Conservation (phyloP, 2,113 vertebrate species). For the Proteles cristata region DNA sequence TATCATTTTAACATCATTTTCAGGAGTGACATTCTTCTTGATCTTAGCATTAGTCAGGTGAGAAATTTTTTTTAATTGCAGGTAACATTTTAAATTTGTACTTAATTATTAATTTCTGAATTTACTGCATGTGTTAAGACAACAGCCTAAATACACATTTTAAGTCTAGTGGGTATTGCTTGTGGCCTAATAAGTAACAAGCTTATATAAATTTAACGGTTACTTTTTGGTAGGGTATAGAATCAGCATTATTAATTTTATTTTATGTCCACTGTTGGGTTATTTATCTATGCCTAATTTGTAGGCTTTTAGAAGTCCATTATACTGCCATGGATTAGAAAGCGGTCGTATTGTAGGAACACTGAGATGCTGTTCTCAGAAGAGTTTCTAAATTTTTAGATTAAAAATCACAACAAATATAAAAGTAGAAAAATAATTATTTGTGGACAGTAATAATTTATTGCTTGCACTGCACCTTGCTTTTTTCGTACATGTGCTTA, state of each 20-base stretch:
- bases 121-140: not conserved
- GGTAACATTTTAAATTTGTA: not conserved
- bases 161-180: not conserved
- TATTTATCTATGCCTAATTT: slow-evolving; percentile 24
- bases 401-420: not conserved
- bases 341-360: not conserved
- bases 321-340: not conserved
- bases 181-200: not conserved
- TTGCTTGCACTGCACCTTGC: not conserved
- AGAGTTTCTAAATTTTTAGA: not conserved
- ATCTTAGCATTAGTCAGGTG: not conserved
- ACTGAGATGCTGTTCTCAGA: not conserved
- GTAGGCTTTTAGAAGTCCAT: not conserved
- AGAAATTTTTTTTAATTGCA: not conserved
- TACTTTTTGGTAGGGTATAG: not conserved
- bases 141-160: not conserved
- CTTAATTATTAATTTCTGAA: not conserved
- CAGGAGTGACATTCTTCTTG: not conserved
- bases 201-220: not conserved
- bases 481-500: not conserved
- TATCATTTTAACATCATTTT: not conserved
- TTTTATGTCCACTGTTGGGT: not conserved
- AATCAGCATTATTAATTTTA: not conserved
- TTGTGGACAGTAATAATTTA: not conserved
- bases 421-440: not conserved